Evolutionary conservation across 2,797 vertebrate species (phyloP).

Genomic region (Coluber constrictor): DNA sequence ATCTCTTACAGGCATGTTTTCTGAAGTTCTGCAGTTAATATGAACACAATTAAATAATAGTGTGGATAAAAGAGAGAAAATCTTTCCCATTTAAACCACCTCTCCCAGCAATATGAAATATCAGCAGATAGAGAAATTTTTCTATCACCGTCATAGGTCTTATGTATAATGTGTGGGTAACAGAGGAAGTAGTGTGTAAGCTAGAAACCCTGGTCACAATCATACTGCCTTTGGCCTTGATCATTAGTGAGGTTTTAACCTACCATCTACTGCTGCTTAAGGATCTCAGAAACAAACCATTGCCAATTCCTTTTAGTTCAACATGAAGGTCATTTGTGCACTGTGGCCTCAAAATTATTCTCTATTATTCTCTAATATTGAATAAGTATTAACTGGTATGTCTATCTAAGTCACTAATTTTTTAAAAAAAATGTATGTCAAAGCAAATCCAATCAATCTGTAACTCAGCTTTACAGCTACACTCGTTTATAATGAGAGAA

Average conservation of each 20-base stretch:
- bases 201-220: neutral
- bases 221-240: neutral
- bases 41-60: neutral
- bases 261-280: neutral
- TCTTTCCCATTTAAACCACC: neutral
- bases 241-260: neutral
- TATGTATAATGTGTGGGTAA: neutral
- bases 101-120: neutral
- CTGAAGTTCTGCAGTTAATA: neutral
- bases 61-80: neutral
- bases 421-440: neutral
- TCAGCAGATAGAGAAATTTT: neutral
- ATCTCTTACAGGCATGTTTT: neutral
- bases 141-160: neutral
- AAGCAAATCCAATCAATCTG: neutral
- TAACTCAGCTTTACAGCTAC: neutral
- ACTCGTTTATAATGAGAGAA: neutral
- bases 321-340: neutral
- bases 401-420: neutral
- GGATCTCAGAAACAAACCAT: neutral
- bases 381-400: neutral
- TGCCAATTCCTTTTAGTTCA: neutral
- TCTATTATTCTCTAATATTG: neutral
- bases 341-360: neutral
- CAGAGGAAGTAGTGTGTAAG: neutral